Evolutionary conservation across 2,888 invertebrate genomes (phyloP), one percentile per base, ranked within the genome.

Genomic region (Ryuthela nishihirai): DNA sequence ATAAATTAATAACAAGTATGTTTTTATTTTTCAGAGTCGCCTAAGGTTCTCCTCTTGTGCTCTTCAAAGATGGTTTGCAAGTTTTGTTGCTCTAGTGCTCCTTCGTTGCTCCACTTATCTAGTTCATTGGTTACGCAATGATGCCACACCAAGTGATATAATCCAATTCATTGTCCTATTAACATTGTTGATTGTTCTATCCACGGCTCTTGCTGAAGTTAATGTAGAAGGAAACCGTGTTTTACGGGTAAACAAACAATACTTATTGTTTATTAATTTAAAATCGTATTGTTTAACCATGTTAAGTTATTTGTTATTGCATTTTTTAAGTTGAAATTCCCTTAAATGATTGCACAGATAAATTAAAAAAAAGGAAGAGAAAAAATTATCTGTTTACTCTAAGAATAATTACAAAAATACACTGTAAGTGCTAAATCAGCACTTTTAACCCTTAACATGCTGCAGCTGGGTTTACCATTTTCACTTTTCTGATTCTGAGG

Each of bases 181-280:
- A 15, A 48, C 74, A 7, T 47, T 75, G 3, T 69, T 76, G 2
- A 71, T 74, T 1, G 66, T 76, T 0, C 43, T 76, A 38, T 70
- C 73, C 41, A 73, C 75, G 3, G 74, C 75, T 0, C 75, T 73
- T 62, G 76, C 75, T 2, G 76, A 76, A 68, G 75, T 74, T 26
- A 76, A 76, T 64, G 70, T 71, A 44, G 76, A 76, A 65, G 74
- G 75, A n/a, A 70, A 69, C 24, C 69, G 73, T 17, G 68, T 76
- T 62, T 63, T 74, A 18, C 71, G 71, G 70, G 76, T 76, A 54
- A 53, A 69, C 2, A 4, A 12, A 17, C 17, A 3, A 52, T 21
- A 39, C 15, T 21, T 3, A 12, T 17, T 34, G 15, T 36, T 36
- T 9, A 36, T 36, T n/a, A n/a, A n/a, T 36, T 36, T 36, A 36